Base-by-base conservation (phyloP, 2,113 vertebrate genomes). In the Nesogale talazaci region DNA sequence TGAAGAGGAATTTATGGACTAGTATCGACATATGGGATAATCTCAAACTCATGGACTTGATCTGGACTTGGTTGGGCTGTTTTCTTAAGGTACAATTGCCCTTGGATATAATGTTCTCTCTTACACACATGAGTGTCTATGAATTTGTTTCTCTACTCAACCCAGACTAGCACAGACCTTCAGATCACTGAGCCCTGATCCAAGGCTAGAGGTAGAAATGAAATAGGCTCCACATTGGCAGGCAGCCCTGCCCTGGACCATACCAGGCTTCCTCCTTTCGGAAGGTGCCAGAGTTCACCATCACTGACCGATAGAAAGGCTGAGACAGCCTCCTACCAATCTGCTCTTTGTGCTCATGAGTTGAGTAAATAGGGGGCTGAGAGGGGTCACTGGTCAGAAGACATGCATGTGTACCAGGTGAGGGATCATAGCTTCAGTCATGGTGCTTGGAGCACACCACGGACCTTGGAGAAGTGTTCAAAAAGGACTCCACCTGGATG, bases 291-390 rank as follows among this genome's bases (percentile, higher is more conserved):
- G 86, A 76, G 80, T 31, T 36, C 76, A 76, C 22, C 38, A 63
- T 59, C 1, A 69, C 31, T 72, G 17, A 19, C 6, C 31, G 25
- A 59, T 10, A n/a, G 57, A n/a, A 7, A 12, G n/a, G 25, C 46
- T 56, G 40, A 65, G 14, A 22, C 0, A 83, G 52, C 63, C 52
- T 65, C 70, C 40, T 72, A 25, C 57, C 70, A 22, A 67, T 86
- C 72, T 86, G 67, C 38, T 89, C 19, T 52, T 84, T 36, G 69
- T 31, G 10, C n/a, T 70, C 77, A 83, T 72, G 77, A 69, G 46
- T 57, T 93, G 83, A 56, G 38, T 46, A 38, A 85, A 86, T 77
- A 34, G 25, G 7, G 89, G 29, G 57, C 83, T 77, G 81, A 57
- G 52, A 29, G 36, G 36, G 57, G 42, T 14, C 12, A 22, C 27